Base-by-base conservation (phyloP, 2,888 invertebrate species). In the Antheraea yamamai region DNA sequence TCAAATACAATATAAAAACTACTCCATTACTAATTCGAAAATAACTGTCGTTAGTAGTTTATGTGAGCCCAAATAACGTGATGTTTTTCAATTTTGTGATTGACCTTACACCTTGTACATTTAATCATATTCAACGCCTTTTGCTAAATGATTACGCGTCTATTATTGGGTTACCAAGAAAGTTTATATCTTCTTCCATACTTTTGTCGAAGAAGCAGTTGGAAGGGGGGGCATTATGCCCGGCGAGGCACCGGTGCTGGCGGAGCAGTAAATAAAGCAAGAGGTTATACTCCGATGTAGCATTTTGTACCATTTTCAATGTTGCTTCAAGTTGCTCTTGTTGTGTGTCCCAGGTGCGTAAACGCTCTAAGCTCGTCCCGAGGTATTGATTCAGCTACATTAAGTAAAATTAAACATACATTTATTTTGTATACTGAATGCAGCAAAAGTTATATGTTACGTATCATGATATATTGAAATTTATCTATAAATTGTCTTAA, bases 231-330 rank as follows among this genome's bases (percentile, higher is more conserved):
- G 78, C 78, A 74, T 75, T 73, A 79, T 80, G 78, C 6, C 78
- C 75, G 78, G 81, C 77, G 75, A 83, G 83, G 81, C 84, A 81
- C 81, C 88, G 87, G 81, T 88, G 90, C 81, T 85, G 88, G 75
- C 88, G 90, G 81, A 91, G 86, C 78, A 92, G 83, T 77, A 92
- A 85, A 82, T 85, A 88, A 77, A 92, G 86, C 80, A 93, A 88
- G 81, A 93, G 84, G 82, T 89, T 90, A 89, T 92, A 92, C 87
- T 93, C 93, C 39, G 88, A 82, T 10, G 90, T 89, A 58, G 92
- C 92, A 82, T 85, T 86, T 82, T 88, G 89, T 78, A 89, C 91
- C 84, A 89, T 84, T 81, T 82, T 83, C 79, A 92, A 85, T 77
- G 88, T 89, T 75, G 83, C 80, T 81, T 91, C 90, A 78, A 90